Evolutionary conservation across 1,140 invertebrate species (phyloP).

Genomic region (Philotrypesis tridentata): DNA sequence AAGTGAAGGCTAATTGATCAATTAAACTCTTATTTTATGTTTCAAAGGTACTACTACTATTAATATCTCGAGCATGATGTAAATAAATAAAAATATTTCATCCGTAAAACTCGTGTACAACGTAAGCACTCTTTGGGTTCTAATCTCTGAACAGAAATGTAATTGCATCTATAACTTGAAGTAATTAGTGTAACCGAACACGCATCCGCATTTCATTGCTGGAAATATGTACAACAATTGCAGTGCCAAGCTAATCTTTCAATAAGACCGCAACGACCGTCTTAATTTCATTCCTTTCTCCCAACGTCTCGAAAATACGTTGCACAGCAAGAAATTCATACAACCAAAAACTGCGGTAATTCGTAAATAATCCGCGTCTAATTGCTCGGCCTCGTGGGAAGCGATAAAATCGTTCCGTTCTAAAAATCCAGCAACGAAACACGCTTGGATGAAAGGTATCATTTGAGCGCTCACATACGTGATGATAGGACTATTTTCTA

Average conservation of each 20-base stretch:
- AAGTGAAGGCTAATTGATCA: neutral
- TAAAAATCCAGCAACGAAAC: no score
- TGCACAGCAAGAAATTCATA: no score
- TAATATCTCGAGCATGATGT: neutral
- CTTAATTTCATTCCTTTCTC: neutral
- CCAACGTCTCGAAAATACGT: neutral
- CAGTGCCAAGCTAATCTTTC: neutral
- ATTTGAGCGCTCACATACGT: no score
- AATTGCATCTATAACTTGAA: neutral
- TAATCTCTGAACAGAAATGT: neutral
- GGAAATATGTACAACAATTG: neutral
- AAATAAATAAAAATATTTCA: neutral
- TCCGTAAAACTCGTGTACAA: neutral
- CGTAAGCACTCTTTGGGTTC: neutral
- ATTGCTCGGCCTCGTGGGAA: no score
- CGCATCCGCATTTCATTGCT: neutral
- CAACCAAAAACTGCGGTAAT: no score
- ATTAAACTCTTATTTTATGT: neutral
- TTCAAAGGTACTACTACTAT: neutral
- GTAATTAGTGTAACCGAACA: neutral
- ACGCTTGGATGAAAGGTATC: no score
- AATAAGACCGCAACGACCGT: neutral
- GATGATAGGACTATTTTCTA: no score
- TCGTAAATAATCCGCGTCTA: no score
- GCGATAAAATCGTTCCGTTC: no score